Evolutionary conservation across 2,797 vertebrate genomes (phyloP).

Genomic region (Neomorphus geoffroyi): DNA sequence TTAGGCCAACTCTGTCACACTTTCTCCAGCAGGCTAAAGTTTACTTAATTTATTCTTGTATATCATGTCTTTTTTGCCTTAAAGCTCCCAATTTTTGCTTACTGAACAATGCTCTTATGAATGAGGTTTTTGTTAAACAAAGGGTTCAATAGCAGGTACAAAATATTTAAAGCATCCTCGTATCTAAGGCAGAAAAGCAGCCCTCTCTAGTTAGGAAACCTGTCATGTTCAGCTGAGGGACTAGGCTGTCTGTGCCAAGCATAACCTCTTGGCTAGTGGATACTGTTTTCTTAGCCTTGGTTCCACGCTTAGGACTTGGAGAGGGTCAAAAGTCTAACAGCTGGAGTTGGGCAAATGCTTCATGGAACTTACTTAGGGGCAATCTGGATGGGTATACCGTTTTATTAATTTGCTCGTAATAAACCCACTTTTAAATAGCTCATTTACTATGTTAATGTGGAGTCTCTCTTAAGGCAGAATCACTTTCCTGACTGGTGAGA

Average conservation of each 20-base stretch:
- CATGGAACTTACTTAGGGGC: background rate
- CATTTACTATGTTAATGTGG: background rate
- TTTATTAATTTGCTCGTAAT: conserved; percentile 6
- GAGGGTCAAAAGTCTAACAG: background rate
- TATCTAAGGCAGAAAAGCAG: background rate
- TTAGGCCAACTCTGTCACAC: background rate
- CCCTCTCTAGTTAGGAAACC: background rate
- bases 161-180: background rate
- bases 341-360: background rate
- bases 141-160: background rate
- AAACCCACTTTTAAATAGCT: background rate
- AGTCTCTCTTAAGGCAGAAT: background rate
- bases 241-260: background rate
- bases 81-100: background rate
- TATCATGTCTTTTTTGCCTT: conserved; percentile 5
- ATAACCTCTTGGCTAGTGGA: background rate
- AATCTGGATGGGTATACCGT: background rate
- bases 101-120: background rate
- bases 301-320: background rate
- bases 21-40: background rate
- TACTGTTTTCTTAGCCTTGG: background rate
- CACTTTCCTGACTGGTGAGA: background rate
- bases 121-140: background rate
- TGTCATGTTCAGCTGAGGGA: background rate
- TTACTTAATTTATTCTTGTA: background rate